Evolutionary conservation across 2,888 invertebrate genomes (phyloP).

Genomic region (Heliconius hortense): DNA sequence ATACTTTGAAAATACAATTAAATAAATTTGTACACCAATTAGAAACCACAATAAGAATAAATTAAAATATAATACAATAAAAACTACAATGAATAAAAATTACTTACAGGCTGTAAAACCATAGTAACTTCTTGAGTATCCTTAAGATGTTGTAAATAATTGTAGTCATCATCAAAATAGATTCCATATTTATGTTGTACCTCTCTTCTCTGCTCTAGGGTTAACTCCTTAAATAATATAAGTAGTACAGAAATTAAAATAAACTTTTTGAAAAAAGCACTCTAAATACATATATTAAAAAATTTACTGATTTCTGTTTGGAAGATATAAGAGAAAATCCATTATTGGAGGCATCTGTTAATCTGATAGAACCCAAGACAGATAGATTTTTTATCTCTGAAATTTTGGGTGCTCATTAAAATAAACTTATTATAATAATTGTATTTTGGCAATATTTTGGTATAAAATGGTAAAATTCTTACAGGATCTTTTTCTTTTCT

Average conservation of each 20-base stretch:
- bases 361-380: too few species aligned
- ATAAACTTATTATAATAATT: too few species aligned
- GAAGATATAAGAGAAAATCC: too few species aligned
- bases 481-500: constrained; percentile 70
- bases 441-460: constrained; percentile 14
- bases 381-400: neutral
- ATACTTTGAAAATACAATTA: neutral
- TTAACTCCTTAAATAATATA: constrained; percentile 56
- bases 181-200: constrained; percentile 94
- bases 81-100: neutral
- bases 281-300: constrained; percentile 18
- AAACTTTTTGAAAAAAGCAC: neutral
- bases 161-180: constrained; percentile 96
- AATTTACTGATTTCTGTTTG: too few species aligned
- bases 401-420: neutral
- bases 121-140: constrained; percentile 81
- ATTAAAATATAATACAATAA: neutral
- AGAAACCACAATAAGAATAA: too few species aligned
- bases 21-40: too few species aligned
- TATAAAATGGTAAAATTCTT: constrained; percentile 46
- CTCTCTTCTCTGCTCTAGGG: constrained; percentile 81
- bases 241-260: neutral
- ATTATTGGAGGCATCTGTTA: too few species aligned
- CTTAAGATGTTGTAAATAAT: constrained; percentile 95
- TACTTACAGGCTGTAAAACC: constrained; percentile 78